Conservation (phyloP, 2,113 vertebrate genomes). For the Myotis davidii region DNA sequence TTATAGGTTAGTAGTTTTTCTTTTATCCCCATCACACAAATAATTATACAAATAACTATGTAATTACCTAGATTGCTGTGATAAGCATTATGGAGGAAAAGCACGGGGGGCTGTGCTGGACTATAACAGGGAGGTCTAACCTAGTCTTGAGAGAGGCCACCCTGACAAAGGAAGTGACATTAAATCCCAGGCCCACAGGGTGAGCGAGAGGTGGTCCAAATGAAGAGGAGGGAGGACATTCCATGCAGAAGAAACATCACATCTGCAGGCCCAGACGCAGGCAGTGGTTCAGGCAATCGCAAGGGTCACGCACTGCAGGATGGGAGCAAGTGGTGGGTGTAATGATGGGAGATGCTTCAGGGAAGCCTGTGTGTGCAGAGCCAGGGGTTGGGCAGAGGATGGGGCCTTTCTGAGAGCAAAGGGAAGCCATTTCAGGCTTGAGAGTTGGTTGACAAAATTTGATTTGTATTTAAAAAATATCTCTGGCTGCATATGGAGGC, state of each 20-base stretch:
- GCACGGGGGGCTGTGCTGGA: neutral
- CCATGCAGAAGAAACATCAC: neutral
- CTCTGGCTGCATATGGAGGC: neutral
- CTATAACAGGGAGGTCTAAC: constrained; percentile 23
- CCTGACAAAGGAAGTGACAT: neutral
- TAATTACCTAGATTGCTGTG: constrained; percentile 68
- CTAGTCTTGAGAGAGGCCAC: constrained; percentile 34
- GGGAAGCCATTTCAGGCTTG: neutral
- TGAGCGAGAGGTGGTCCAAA: neutral
- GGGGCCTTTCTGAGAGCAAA: neutral
- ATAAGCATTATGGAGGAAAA: constrained; percentile 37
- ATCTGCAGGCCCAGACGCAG: neutral
- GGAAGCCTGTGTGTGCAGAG: neutral
- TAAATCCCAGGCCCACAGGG: neutral
- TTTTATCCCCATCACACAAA: constrained; percentile 69
- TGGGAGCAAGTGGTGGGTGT: neutral
- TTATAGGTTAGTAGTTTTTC: constrained; percentile 54
- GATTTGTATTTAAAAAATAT: neutral
- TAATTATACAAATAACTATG: constrained; percentile 66
- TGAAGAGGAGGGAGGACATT: neutral
- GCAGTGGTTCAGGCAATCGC: neutral
- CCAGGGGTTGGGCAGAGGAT: neutral
- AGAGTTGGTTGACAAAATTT: neutral
- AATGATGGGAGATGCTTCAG: neutral
- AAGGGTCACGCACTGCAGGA: neutral